Percentiles rank a stretch among this genome's conserved stretches.
These are phyloP conservation scores for Campylomormyrus tamandua DNA, from an alignment of 2,113 vertebrate species.

Conservation along the genomic window DNA sequence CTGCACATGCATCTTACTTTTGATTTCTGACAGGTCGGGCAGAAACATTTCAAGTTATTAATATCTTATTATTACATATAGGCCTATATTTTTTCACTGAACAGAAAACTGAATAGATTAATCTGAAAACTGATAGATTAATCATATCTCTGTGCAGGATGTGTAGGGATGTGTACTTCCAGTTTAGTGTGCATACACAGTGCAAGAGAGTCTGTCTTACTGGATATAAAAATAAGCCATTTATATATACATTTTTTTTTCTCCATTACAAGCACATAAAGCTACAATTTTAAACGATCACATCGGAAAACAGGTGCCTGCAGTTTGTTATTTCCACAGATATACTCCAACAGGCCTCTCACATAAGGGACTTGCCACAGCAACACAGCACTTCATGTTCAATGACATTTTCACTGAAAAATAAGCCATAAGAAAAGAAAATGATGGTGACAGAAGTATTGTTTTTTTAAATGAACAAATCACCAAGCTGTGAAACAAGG, in stretches of 20 bases:
- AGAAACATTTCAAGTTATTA: constrained; percentile 15
- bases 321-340: neutral
- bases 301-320: neutral
- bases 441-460: neutral
- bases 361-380: constrained; percentile 8
- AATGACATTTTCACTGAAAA: constrained; percentile 8
- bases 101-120: too few relatives aligned
- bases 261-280: neutral
- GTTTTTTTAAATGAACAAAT: neutral
- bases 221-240: constrained; percentile 16
- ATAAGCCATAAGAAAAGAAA: neutral
- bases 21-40: constrained; percentile 17
- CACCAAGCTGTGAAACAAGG: constrained; percentile 22
- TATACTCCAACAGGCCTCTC: neutral
- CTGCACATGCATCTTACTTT: constrained; percentile 24
- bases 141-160: neutral
- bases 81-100: constrained; percentile 1
- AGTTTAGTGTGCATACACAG: constrained; percentile 5
- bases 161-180: neutral
- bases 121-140: constrained; percentile 10
- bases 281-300: neutral
- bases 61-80: constrained; percentile 15
- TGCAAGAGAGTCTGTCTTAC: constrained; percentile 8
- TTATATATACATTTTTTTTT: neutral
- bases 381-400: neutral